Evolutionary conservation across 2,113 vertebrate genomes (phyloP).

Genomic region (western clawed frog (Xenopus tropicalis)): DNA sequence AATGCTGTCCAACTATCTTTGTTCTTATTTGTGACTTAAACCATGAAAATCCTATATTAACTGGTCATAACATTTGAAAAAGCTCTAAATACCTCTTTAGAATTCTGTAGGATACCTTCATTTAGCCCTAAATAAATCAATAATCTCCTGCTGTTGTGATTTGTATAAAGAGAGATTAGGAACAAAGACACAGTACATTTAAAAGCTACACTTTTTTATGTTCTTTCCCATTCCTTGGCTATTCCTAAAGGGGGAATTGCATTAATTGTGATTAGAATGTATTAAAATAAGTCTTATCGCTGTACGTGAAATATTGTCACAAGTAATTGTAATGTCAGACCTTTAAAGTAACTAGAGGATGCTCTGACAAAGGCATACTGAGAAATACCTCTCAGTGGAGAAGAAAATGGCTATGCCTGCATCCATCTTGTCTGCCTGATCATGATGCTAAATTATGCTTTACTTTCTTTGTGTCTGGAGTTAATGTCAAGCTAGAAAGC

Average conservation of each 20-base stretch:
- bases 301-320: background rate
- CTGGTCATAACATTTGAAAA: too few species aligned
- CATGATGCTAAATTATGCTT: conserved; percentile 22
- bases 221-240: background rate
- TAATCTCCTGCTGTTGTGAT: too few species aligned
- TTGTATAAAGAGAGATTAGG: too few species aligned
- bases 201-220: too few species aligned
- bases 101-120: too few species aligned
- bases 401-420: conserved; percentile 12
- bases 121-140: too few species aligned
- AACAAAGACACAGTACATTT: too few species aligned
- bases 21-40: too few species aligned
- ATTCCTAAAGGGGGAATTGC: conserved; percentile 10
- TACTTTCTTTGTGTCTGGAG: conserved; percentile 14
- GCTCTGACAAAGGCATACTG: conserved; percentile 2
- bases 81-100: too few species aligned
- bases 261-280: conserved; percentile 25
- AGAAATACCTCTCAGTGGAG: conserved; percentile 8
- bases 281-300: conserved; percentile 30
- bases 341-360: conserved; percentile 6
- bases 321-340: conserved; percentile 6
- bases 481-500: conserved; percentile 41
- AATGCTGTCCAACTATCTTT: too few species aligned
- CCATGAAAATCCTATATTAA: too few species aligned
- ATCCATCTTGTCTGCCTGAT: background rate